A percentile compares a stretch with the other conserved stretches of the same genome.
phyloP scores from a whole-genome alignment of 2,888 invertebrate species.

The Sphaerophoria rueppellii region DNA sequence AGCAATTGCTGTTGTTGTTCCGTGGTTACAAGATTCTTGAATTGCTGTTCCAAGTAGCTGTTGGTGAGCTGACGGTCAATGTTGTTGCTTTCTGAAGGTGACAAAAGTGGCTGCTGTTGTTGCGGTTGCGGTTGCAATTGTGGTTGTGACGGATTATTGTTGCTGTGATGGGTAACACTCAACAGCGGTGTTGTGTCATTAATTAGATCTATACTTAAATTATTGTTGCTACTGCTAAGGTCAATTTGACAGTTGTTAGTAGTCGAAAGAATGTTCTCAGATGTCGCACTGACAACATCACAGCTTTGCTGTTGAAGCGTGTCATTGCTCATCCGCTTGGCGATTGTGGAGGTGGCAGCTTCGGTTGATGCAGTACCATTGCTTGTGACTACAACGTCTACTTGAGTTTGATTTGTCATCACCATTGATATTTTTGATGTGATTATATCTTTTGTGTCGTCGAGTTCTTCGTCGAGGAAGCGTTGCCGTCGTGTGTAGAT shows the following conservation, averaged over 20 bases:
- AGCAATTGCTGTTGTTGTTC: conserved; percentile 62
- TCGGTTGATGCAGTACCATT: conserved; percentile 52
- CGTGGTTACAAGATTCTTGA: conserved; percentile 65
- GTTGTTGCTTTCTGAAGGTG: conserved; percentile 46
- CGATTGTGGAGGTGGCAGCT: conserved; percentile 48
- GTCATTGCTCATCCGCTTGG: conserved; percentile 56
- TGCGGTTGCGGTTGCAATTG: conserved; percentile 39
- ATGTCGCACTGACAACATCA: conserved; percentile 33
- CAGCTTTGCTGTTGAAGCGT: conserved; percentile 55
- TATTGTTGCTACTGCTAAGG: conserved; percentile 70
- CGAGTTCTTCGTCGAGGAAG: conserved; percentile 81
- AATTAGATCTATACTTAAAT: conserved; percentile 67
- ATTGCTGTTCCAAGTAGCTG: conserved; percentile 70
- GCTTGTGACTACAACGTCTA: conserved; percentile 53
- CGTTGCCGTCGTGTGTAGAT: conserved; percentile 86
- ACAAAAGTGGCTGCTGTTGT: conserved; percentile 14
- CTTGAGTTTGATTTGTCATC: conserved; percentile 58
- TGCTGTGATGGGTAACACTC: conserved; percentile 74
- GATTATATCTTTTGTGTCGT: conserved; percentile 81
- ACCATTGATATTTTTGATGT: conserved; percentile 78
- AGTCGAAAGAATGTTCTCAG: conserved; percentile 9
- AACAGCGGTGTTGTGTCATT: conserved; percentile 64
- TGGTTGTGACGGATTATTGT: conserved; percentile 6
- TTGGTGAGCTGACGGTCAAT: conserved; percentile 69
- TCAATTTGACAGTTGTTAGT: conserved; percentile 58